Evolutionary conservation across 2,797 vertebrate genomes (phyloP), one percentile per base, ranked within the genome.

Genomic region (Hydrolagus colliei): DNA sequence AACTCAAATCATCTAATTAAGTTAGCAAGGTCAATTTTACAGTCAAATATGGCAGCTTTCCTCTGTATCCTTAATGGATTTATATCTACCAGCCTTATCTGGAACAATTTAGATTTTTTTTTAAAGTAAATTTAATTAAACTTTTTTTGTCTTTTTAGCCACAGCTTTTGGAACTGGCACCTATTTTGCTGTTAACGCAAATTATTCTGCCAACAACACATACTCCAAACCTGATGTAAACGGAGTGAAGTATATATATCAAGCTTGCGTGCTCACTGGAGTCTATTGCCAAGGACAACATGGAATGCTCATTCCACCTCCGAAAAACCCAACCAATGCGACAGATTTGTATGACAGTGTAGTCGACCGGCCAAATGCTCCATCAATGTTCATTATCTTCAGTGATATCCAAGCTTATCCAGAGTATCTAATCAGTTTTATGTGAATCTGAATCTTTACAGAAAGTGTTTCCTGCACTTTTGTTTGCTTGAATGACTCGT

Each of bases 351-450:
- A 91, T 0, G 95, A 97, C 90, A 97, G 95, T 0, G 94, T 96
- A 6, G 94, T 95, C 27, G 91, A 98, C 86, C n/a, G 90, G 0
- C 0, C 2, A 0, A 0, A 0, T 0, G 32, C 0, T 0, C 97
- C 96, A 8, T 22, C 0, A 1, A 89, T 98, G 87, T 98, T 95
- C 88, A 90, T 97, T 13, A 91, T 97, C 87, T 98, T 98, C 91
- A 92, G 91, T 71, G 97, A 98, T 88, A 91, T 86, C 82, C 94
- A 96, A 32, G 95, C 97, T 1, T 99, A 96, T 87, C 97, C 97
- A 16, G 95, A 97, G 72, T 96, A 97, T 86, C 91, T 97, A 73
- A 97, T 99, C 89, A 96, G 93, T 22, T 98, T 98, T 87, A 88
- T 16, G 86, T 1, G 0, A 86, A 35, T 75, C 8, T 67, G n/a